phyloP scores from a whole-genome alignment of 2,797 vertebrate species.

The Acanthurus tractus region DNA sequence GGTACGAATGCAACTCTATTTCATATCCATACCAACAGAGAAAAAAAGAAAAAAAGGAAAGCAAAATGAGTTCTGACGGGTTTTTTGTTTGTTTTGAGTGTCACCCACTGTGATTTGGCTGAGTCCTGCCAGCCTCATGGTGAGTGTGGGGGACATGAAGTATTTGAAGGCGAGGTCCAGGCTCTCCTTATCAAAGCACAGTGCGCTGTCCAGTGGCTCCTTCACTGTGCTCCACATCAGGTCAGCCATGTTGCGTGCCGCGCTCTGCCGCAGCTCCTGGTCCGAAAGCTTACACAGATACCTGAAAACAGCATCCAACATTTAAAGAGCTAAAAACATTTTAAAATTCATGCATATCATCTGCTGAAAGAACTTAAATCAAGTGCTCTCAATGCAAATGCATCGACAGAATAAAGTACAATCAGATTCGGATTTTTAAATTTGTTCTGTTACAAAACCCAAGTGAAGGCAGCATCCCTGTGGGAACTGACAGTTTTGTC shows the following conservation, averaged over 20 bases:
- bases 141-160: constrained; percentile 99
- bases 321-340: background rate
- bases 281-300: constrained; percentile 98
- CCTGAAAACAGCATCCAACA: constrained; percentile 72
- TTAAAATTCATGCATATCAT: too few relatives aligned
- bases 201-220: constrained; percentile 96
- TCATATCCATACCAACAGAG: too few relatives aligned
- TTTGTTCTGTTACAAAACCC: background rate
- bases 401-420: background rate
- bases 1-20: too few relatives aligned
- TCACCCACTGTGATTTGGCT: constrained; percentile 97
- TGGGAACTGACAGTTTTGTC: too few relatives aligned
- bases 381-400: background rate
- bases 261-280: constrained; percentile 97
- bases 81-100: background rate
- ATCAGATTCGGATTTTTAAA: background rate
- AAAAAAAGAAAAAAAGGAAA: too few relatives aligned
- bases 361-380: too few relatives aligned
- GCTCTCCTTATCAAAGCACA: constrained; percentile 99
- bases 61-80: too few relatives aligned
- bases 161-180: constrained; percentile 99
- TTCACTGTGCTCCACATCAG: constrained; percentile 99
- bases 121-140: constrained; percentile 97
- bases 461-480: background rate
- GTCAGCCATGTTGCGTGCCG: constrained; percentile 98